A percentile compares a stretch with the other conserved stretches of the same genome.
Evolutionary conservation across 2,888 invertebrate genomes (phyloP).

Genomic region (Priocnemis perturbator): DNA sequence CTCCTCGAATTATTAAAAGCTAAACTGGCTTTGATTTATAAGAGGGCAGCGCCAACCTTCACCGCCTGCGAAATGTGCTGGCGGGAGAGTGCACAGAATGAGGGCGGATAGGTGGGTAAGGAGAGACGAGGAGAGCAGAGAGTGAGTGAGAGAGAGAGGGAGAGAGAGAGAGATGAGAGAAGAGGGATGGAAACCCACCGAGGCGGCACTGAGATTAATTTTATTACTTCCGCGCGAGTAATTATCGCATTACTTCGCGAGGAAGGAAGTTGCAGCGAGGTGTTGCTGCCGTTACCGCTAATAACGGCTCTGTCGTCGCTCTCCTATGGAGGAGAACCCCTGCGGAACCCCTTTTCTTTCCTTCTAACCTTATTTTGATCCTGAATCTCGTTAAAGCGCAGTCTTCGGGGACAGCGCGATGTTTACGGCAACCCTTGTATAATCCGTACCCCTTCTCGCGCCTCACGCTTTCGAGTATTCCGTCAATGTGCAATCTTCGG

Average conservation of each 20-base stretch:
- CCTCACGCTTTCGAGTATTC: too few species aligned
- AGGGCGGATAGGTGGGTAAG: constrained; percentile 8
- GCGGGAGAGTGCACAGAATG: constrained; percentile 10
- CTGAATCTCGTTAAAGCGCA: background rate
- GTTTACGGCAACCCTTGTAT: background rate
- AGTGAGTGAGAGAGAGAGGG: background rate
- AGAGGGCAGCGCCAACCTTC: constrained; percentile 61
- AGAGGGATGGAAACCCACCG: constrained; percentile 41
- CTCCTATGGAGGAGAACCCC: too few species aligned
- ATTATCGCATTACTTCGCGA: constrained; percentile 72
- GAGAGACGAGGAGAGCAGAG: constrained; percentile 1
- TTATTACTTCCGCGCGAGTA: constrained; percentile 74
- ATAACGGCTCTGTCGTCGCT: constrained; percentile 15
- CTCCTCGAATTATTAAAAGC: constrained; percentile 71
- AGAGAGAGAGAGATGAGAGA: constrained; percentile 3
- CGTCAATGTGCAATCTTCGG: too few species aligned
- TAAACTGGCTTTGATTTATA: constrained; percentile 74
- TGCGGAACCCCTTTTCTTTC: background rate
- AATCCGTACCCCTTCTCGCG: too few species aligned
- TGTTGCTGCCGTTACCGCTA: constrained; percentile 29
- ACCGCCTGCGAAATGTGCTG: constrained; percentile 21
- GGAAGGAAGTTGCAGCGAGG: constrained; percentile 59
- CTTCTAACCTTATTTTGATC: background rate
- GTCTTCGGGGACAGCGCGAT: too few species aligned
- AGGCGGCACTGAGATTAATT: constrained; percentile 70